Evolutionary conservation across 2,113 vertebrate species (phyloP), one percentile per base, ranked within the genome.

Genomic region (Mystacornis crossleyi): DNA sequence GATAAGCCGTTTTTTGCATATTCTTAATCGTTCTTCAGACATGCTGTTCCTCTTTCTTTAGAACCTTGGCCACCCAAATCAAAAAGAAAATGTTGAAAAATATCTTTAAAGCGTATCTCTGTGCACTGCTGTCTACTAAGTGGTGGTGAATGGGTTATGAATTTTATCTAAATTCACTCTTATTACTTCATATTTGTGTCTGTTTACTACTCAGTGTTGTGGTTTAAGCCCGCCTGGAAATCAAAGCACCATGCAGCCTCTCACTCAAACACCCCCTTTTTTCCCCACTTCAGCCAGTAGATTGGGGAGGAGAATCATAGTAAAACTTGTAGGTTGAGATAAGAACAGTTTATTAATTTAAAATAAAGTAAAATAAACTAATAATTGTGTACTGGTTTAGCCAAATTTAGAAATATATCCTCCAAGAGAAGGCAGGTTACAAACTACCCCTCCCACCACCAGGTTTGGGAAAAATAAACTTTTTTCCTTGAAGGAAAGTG

Each of bases 161-260:
- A 18, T 2, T 66, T 82, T n/a, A 13, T 62, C 20, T 45, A 51
- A 65, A 82, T 38, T 4, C 2, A 24, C 70, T 53, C 10, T 21
- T 47, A 38, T 28, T 60, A 14, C 12, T 65, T 74, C 11, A 9
- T 54, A 65, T 79, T 29, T 42, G 21, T 50, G 11, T 31, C 33
- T 85, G 14, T 17, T 47, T 79, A 19, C 10, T 65, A 50, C 5
- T 38, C 23, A 54, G 28, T 11, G 15, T n/a, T 0, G 1, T 17
- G 18, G 24, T 70, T 61, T 25, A 40, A 78, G 3, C n/a, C 10
- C 0, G 1, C 19, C 19, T 54, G 48, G n/a, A 79, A 62, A 40
- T n/a, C 34, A 40, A n/a, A 29, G 16, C 6, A n/a, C 25, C 12
- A 40, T 0, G 0, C 6, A 38, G 15, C 3, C 1, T 0, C n/a